A percentile compares a stretch with the other conserved stretches of the same genome.
These are phyloP conservation scores for Rhinolophus ferrumequinum DNA, from an alignment of 2,113 vertebrate genomes.

Conservation along the genomic window DNA sequence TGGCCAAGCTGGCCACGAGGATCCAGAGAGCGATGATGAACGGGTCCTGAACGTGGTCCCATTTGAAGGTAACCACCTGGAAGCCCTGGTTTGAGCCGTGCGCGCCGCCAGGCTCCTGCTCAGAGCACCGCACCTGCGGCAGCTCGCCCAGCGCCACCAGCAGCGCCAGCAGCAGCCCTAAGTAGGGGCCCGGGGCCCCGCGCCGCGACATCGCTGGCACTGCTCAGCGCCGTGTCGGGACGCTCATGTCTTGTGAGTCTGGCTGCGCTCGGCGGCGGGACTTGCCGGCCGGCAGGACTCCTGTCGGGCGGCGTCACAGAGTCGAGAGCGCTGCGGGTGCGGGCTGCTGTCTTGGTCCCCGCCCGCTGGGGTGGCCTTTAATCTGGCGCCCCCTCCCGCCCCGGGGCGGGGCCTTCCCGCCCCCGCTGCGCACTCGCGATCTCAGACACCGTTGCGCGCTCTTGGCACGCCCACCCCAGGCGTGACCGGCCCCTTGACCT, in stretches of 20 bases:
- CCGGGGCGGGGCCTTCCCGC: slow-evolving; percentile 74
- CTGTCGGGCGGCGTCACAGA: not conserved
- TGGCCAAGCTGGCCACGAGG: slow-evolving; percentile 91
- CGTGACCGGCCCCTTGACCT: not conserved
- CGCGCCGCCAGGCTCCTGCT: not conserved
- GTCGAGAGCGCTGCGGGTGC: not conserved
- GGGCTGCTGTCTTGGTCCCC: not conserved
- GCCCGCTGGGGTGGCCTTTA: slow-evolving; percentile 80
- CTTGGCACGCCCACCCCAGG: slow-evolving; percentile 25
- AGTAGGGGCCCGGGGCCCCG: not conserved
- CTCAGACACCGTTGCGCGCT: not conserved
- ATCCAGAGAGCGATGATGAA: slow-evolving; percentile 92
- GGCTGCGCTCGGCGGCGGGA: not conserved
- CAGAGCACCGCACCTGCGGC: slow-evolving; percentile 42
- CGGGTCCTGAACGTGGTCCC: slow-evolving; percentile 91
- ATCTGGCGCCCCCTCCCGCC: slow-evolving; percentile 70
- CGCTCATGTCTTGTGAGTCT: not conserved
- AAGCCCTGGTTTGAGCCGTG: slow-evolving; percentile 62
- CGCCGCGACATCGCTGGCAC: not conserved
- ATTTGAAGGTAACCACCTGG: slow-evolving; percentile 90
- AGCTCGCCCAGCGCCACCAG: slow-evolving; percentile 40
- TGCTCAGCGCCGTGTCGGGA: not conserved
- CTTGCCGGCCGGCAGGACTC: not conserved
- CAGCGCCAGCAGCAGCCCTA: slow-evolving; percentile 69
- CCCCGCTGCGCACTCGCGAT: slow-evolving; percentile 44